Evolutionary conservation across 2,888 invertebrate genomes (phyloP).

Genomic region (Crossocerus cetratus): DNA sequence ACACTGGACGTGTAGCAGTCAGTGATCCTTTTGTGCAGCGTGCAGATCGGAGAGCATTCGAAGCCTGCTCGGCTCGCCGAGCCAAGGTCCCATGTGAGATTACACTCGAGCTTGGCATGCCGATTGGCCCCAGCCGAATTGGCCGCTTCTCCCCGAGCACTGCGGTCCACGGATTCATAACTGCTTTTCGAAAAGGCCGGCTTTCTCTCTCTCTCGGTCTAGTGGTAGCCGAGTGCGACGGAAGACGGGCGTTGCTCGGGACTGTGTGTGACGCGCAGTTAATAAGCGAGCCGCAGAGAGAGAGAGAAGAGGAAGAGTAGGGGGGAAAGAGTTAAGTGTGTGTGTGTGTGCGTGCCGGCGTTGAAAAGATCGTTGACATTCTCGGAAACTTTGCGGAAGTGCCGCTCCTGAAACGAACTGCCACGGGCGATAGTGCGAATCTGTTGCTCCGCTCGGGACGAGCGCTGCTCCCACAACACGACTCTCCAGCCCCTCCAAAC

Average conservation of each 20-base stretch:
- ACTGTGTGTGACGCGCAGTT: constrained; percentile 3
- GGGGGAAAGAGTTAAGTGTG: neutral
- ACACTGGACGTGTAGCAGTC: constrained; percentile 1
- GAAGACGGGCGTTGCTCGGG: constrained; percentile 4
- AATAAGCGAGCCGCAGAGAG: neutral
- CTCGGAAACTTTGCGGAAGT: constrained; percentile 1
- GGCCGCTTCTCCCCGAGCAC: too few relatives aligned
- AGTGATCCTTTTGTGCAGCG: constrained; percentile 2
- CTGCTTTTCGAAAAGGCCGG: too few relatives aligned
- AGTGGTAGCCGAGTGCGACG: constrained; percentile 33
- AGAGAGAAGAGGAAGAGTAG: neutral
- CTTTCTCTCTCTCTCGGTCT: too few relatives aligned
- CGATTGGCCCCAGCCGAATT: too few relatives aligned
- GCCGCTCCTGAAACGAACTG: neutral
- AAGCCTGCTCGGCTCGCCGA: constrained; percentile 32
- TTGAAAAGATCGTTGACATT: neutral
- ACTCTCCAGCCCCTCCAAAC: neutral
- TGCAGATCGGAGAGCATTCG: constrained; percentile 16
- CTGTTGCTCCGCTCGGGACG: neutral
- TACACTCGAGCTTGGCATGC: too few relatives aligned
- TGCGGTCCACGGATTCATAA: too few relatives aligned
- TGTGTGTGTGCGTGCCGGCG: neutral
- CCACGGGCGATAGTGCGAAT: neutral
- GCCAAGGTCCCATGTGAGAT: too few relatives aligned
- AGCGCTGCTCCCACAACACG: neutral